phyloP scores from a whole-genome alignment of 2,797 vertebrate genomes.

The Neopelma chrysocephalum region DNA sequence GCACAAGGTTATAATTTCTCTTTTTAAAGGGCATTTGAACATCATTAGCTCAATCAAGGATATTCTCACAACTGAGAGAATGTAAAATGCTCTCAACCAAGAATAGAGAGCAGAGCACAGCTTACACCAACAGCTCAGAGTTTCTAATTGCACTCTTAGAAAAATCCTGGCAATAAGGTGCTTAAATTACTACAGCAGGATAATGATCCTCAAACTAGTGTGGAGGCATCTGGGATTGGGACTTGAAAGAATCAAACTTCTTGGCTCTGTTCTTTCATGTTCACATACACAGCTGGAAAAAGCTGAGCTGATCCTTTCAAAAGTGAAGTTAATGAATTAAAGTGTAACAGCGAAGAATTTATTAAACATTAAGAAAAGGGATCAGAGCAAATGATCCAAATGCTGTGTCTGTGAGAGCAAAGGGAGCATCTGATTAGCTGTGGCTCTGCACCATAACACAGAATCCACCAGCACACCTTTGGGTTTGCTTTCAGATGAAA shows the following conservation, averaged over 20 bases:
- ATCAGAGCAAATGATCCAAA: conserved; percentile 20
- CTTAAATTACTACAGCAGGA: conserved; percentile 1
- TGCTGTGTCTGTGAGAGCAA: neutral
- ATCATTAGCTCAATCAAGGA: neutral
- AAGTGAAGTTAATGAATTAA: conserved; percentile 39
- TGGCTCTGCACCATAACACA: neutral
- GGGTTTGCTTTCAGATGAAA: neutral
- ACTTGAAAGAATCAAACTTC: conserved; percentile 21
- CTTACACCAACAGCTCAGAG: neutral
- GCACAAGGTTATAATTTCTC: neutral
- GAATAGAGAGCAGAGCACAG: neutral
- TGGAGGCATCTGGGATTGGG: conserved; percentile 7
- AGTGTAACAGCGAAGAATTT: conserved; percentile 3
- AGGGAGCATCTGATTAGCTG: conserved; percentile 13
- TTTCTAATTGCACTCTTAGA: neutral
- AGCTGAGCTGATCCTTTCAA: neutral
- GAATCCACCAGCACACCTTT: neutral
- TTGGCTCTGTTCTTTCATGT: neutral
- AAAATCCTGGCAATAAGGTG: neutral
- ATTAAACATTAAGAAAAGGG: conserved; percentile 13
- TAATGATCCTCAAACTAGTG: conserved; percentile 5
- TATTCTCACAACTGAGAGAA: neutral
- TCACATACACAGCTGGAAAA: neutral
- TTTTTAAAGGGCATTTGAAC: neutral
- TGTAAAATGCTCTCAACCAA: neutral